Percentiles rank a stretch among this genome's conserved stretches.
Conservation (phyloP, 2,113 vertebrate species). For the Platysternon megacephalum region DNA sequence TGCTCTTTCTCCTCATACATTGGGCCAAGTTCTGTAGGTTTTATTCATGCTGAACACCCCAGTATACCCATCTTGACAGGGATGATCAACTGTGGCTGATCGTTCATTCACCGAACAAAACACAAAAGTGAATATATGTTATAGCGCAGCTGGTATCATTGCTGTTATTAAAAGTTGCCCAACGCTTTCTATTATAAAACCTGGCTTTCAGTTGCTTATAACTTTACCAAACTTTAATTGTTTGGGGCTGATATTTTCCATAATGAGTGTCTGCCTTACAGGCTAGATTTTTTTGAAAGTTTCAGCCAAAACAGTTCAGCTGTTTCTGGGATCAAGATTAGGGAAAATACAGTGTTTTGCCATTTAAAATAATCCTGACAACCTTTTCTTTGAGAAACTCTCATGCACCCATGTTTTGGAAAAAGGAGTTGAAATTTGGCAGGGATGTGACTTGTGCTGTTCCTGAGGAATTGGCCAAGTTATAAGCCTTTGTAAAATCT, state of each 20-base stretch:
- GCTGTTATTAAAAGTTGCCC: not conserved
- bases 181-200: not conserved
- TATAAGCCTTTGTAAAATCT: not conserved
- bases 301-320: not conserved
- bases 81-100: not conserved
- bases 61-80: not conserved
- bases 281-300: not conserved
- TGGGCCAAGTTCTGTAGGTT: not conserved
- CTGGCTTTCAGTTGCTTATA: not conserved
- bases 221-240: not conserved
- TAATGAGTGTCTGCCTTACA: not conserved
- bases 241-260: slow-evolving; percentile 22
- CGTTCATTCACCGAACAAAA: not conserved
- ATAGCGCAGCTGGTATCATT: not conserved
- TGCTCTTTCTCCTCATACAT: not conserved
- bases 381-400: not conserved
- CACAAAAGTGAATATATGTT: not conserved
- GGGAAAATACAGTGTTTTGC: not conserved
- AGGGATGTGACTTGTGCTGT: not conserved
- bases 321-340: slow-evolving; percentile 20
- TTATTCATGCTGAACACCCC: not conserved
- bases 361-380: not conserved
- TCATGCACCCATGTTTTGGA: not conserved
- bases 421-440: not conserved
- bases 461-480: not conserved